Evolutionary conservation across 1,140 invertebrate species (phyloP), one percentile per base, ranked within the genome.

Genomic region (Agraylea sexmaculata): DNA sequence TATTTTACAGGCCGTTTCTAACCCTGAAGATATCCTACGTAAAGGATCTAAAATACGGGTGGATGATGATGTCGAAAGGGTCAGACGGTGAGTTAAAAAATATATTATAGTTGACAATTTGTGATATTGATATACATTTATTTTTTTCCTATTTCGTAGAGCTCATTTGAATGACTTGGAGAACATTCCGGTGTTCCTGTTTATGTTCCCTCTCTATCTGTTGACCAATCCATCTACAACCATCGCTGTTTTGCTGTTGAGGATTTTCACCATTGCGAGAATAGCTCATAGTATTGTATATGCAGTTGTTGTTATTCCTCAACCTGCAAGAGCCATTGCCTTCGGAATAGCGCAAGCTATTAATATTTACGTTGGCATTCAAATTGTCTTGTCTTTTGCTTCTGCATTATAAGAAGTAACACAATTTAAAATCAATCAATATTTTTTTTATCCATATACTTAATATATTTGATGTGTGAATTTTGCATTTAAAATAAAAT

Each of bases 121-220:
- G 35, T 18, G 15, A 23, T 8, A 33, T 31, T 4, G 18, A 15
- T 5, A 7, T 7, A 22, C 33, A 11, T 37, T 43, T 38, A 13
- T 46, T 37, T 42, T 62, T 64, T 45, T 48, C n/a, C n/a, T n/a
- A n/a, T n/a, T n/a, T n/a, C n/a, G n/a, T n/a, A 69, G 80, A 43
- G 79, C 78, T 29, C 80, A 83, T 55, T 55, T 76, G 33, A 85
- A 85, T 53, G 82, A 85, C 51, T 52, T 84, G 49, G 82, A 85
- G 59, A 85, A 83, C 52, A 80, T 83, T 38, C 64, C 75, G 0
- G 60, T 73, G 2, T 85, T 82, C 51, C 68, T 78, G 49, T 52
- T 79, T 3, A 55, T 77, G 12, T 73, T 66, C 5, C 67, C 73
- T 1, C 49, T 80, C 12, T 84, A 80, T 51, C 53, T 78, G 12